Percentiles rank a stretch among this genome's conserved stretches.
These are phyloP conservation scores for Polietes domitor DNA, from an alignment of 2,888 invertebrate species.

Conservation along the genomic window DNA sequence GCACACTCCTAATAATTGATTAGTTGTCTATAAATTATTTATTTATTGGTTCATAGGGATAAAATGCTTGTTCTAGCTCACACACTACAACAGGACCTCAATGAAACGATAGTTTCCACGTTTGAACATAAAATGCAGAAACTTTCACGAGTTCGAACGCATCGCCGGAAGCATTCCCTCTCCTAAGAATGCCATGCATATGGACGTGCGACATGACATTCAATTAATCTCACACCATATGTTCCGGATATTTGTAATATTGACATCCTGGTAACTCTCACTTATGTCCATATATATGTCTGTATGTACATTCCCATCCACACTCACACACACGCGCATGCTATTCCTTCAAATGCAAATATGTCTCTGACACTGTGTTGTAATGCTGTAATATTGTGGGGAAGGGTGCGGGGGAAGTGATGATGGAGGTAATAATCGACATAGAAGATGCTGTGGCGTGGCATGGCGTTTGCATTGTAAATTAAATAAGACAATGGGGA, in stretches of 20 bases:
- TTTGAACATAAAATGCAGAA: too few relatives aligned
- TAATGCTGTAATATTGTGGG: neutral
- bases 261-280: conserved; percentile 25
- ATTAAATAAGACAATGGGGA: conserved; percentile 34
- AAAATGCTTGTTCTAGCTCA: too few relatives aligned
- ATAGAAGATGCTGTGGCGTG: neutral
- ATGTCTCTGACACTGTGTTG: neutral
- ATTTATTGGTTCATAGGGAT: too few relatives aligned
- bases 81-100: too few relatives aligned
- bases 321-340: neutral
- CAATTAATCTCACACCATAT: conserved; percentile 39
- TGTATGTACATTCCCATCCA: neutral
- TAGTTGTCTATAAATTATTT: too few relatives aligned
- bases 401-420: neutral
- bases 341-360: neutral
- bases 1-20: too few relatives aligned
- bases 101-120: too few relatives aligned
- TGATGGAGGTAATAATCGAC: conserved; percentile 5
- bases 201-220: conserved; percentile 34
- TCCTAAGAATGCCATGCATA: neutral
- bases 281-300: neutral
- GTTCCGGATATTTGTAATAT: conserved; percentile 32
- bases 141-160: too few relatives aligned
- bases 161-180: too few relatives aligned
- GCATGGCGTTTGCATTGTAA: conserved; percentile 22